Conservation (phyloP, 2,797 vertebrate genomes). For the Menidia menidia region DNA sequence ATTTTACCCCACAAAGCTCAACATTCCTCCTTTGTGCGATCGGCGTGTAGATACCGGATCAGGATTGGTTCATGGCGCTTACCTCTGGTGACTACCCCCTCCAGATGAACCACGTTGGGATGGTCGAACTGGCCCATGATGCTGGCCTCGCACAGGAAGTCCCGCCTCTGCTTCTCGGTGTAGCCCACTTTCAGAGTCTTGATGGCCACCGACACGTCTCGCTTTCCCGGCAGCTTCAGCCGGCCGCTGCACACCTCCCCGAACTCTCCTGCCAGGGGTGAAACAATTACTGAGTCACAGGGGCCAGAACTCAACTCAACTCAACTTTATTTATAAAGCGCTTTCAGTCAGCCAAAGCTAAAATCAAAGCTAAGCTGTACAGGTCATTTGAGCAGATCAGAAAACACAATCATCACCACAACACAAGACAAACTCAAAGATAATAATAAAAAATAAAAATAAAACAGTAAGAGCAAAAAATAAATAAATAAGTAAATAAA, state of each 20-base stretch:
- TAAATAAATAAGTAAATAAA: too few species aligned
- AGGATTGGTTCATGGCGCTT: conserved; percentile 27
- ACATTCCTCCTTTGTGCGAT: neutral
- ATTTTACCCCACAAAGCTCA: neutral
- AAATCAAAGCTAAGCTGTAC: too few species aligned
- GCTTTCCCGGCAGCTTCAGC: conserved; percentile 95
- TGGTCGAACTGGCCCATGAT: conserved; percentile 99
- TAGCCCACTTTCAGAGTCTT: conserved; percentile 98
- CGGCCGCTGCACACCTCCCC: conserved; percentile 98
- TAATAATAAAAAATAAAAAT: too few species aligned
- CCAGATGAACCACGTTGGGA: conserved; percentile 96
- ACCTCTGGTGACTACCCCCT: conserved; percentile 98
- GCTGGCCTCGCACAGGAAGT: conserved; percentile 98
- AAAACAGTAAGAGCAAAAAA: too few species aligned
- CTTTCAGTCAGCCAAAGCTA: too few species aligned
- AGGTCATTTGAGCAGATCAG: too few species aligned
- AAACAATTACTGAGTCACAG: conserved; percentile 43
- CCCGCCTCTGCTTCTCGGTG: conserved; percentile 96
- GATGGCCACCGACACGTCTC: conserved; percentile 94
- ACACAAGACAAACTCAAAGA: too few species aligned
- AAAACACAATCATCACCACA: too few species aligned
- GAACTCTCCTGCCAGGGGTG: conserved; percentile 89
- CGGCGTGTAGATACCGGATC: too few species aligned
- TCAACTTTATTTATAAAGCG: too few species aligned
- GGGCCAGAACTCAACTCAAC: neutral